Base-by-base conservation (phyloP, 2,113 vertebrate genomes). In the Sinocyclocheilus maitianheensis region DNA sequence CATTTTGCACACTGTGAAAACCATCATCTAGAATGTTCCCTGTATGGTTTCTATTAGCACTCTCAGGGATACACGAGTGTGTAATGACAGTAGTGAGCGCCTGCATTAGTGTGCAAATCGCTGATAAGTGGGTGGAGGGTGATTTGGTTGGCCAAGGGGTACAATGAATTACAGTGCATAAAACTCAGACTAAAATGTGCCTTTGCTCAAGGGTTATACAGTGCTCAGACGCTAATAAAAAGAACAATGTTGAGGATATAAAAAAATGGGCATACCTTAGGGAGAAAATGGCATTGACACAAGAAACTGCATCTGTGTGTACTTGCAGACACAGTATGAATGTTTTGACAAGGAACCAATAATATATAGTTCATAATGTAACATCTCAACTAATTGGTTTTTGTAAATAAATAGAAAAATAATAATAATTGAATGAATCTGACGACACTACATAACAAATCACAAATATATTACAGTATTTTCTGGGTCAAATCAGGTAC, bases 1-100 rank as follows among this genome's bases (percentile, higher is more conserved):
- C 85, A 81, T 77, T 75, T 74, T 76, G 84, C 60, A 81, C 63
- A 48, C 16, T 55, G 46, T 34, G 34, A 77, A 2, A 43, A 43
- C 75, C 84, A 24, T 79, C 13, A 74, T 85, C 83, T 75, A 67
- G 79, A 87, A 89, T 82, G 26, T 89, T 82, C 77, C 30, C 74
- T 58, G 63, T 26, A 85, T 77, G 51, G n/a, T 63, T 86, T 67
- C 43, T 76, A 40, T 87, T 30, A 51, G 77, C 48, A 3, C 60
- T 86, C 77, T 81, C 26, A 74, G 65, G 26, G 26, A 63, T 51
- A 10, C 63, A 22, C 71, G 34, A 67, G 75, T 67, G 46, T 85
- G 60, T 85, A 81, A 82, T 79, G 81, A 84, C 40, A 51, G 79
- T 55, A 79, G 48, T 80, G 87, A 30, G 48, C 16, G 37, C 26